Evolutionary conservation across 2,113 vertebrate genomes (phyloP).

Genomic region (Corvus cornix): DNA sequence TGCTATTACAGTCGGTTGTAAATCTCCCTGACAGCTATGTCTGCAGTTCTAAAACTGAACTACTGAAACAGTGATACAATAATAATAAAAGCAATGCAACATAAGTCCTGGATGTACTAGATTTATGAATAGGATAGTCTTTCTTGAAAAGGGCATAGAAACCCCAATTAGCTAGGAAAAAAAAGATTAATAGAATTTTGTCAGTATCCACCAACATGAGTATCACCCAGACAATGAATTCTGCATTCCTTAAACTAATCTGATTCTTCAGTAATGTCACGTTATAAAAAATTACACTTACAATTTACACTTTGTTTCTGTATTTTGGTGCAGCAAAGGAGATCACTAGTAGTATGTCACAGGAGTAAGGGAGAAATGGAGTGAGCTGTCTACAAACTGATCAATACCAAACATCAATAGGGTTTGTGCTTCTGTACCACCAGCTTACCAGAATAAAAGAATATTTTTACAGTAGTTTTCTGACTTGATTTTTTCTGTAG

Average conservation of each 20-base stretch:
- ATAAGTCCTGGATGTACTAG: slow-evolving; percentile 36
- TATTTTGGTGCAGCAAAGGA: background rate
- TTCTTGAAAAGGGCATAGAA: slow-evolving; percentile 57
- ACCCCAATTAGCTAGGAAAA: slow-evolving; percentile 41
- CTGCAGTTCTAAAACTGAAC: slow-evolving; percentile 72
- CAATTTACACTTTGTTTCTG: background rate
- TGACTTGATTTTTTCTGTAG: background rate
- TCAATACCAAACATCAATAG: background rate
- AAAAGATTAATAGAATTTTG: slow-evolving; percentile 34
- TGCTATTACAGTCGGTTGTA: slow-evolving; percentile 21
- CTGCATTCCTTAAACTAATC: background rate
- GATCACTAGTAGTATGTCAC: background rate
- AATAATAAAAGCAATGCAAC: slow-evolving; percentile 71
- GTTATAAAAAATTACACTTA: background rate
- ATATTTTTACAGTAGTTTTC: background rate
- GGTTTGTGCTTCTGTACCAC: background rate
- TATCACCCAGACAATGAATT: slow-evolving; percentile 13
- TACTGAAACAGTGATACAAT: slow-evolving; percentile 71
- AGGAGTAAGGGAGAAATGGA: background rate
- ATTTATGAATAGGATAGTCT: slow-evolving; percentile 64
- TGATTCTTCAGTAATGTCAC: background rate
- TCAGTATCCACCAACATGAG: background rate
- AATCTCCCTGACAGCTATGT: slow-evolving; percentile 70
- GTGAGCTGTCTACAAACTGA: background rate
- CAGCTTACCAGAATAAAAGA: background rate